Conservation (phyloP, 1,140 invertebrate species). For the Bacillus rossius region DNA sequence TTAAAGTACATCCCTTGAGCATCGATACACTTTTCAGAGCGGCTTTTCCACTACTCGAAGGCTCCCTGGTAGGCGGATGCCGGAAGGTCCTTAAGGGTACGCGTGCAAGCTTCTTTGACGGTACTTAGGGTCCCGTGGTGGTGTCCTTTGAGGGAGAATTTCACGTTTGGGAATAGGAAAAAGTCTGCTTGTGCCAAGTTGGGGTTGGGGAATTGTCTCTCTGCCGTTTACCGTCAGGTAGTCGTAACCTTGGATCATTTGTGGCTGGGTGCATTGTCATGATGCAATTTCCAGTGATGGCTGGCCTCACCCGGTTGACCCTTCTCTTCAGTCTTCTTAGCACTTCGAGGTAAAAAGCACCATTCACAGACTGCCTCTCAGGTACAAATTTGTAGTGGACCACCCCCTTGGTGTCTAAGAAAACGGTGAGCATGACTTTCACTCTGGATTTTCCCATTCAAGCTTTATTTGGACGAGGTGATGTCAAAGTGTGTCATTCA, state of each 20-base stretch:
- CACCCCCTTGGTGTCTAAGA: constrained; percentile 1
- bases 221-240: constrained; percentile 3
- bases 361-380: constrained; percentile 5
- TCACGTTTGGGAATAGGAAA: too few species aligned
- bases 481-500: too few species aligned
- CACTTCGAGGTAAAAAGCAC: constrained; percentile 8
- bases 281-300: constrained; percentile 5
- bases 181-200: too few species aligned
- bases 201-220: too few species aligned
- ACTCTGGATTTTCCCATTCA: constrained; percentile 1
- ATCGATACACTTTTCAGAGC: too few species aligned
- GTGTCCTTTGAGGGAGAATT: too few species aligned
- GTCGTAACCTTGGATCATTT: background rate
- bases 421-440: constrained; percentile 12
- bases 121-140: too few species aligned
- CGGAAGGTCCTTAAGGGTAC: too few species aligned
- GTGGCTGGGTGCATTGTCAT: constrained; percentile 12
- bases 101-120: too few species aligned
- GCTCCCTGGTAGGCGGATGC: too few species aligned
- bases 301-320: constrained; percentile 4
- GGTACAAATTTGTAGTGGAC: background rate
- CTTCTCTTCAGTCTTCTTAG: constrained; percentile 1
- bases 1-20: too few species aligned
- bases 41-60: too few species aligned
- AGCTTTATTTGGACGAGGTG: background rate